phyloP scores from a whole-genome alignment of 2,797 vertebrate species.

The Parauchenoglanis punctatus region DNA sequence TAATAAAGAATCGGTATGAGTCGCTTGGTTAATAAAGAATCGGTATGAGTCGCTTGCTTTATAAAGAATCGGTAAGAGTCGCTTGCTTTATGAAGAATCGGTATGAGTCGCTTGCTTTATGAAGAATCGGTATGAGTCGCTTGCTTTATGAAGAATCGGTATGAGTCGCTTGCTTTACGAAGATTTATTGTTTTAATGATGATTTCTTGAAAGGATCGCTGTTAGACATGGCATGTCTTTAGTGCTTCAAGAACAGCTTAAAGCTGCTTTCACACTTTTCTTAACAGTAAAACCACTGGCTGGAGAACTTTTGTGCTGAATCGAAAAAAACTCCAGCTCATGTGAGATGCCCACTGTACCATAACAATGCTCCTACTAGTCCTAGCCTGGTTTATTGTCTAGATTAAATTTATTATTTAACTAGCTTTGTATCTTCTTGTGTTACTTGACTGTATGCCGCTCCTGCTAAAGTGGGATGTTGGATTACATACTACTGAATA shows the following conservation, averaged over 20 bases:
- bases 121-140: not conserved
- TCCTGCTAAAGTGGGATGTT: not conserved
- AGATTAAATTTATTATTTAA: not conserved
- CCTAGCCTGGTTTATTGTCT: not conserved
- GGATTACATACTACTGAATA: not conserved
- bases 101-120: not conserved
- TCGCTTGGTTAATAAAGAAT: not conserved
- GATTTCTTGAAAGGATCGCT: not conserved
- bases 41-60: no score
- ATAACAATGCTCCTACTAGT: not conserved
- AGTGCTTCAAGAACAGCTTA: not conserved
- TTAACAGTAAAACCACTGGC: not conserved
- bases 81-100: not conserved
- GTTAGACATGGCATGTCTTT: not conserved
- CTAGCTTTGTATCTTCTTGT: not conserved
- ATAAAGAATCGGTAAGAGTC: not conserved
- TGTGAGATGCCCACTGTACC: not conserved
- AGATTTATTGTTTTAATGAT: not conserved
- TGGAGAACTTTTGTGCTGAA: slow-evolving; percentile 11
- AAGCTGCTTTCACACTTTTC: not conserved
- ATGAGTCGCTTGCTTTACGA: not conserved
- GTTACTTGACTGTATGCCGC: not conserved
- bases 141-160: not conserved
- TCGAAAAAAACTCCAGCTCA: not conserved
- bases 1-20: not conserved